These are phyloP conservation scores for Sus cebifrons DNA, from an alignment of 2,797 vertebrate species.

Conservation along the genomic window DNA sequence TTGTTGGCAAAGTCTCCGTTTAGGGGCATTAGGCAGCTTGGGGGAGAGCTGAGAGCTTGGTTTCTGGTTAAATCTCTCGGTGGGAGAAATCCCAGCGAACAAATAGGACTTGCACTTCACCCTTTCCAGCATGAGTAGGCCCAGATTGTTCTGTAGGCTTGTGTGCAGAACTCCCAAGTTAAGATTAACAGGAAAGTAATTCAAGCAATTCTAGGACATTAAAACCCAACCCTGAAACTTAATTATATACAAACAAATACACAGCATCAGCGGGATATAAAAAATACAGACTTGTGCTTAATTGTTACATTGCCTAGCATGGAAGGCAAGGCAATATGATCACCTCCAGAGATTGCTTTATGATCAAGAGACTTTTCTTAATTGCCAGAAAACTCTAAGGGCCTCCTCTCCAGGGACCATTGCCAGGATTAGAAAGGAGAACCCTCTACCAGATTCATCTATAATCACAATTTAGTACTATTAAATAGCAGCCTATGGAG, in stretches of 20 bases:
- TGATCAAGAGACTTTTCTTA: conserved; percentile 35
- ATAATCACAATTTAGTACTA: conserved; percentile 7
- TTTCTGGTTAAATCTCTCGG: neutral
- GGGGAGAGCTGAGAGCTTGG: neutral
- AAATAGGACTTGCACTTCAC: neutral
- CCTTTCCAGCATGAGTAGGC: neutral
- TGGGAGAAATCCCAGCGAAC: neutral
- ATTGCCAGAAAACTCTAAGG: conserved; percentile 22
- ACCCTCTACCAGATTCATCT: neutral
- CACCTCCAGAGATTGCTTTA: neutral
- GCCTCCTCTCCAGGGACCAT: neutral
- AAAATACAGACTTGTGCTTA: conserved; percentile 8
- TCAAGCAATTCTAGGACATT: neutral
- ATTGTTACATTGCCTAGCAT: neutral
- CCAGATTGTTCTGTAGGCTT: neutral
- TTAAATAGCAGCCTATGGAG: neutral
- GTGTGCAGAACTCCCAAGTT: neutral
- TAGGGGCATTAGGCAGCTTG: neutral
- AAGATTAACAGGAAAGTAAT: neutral
- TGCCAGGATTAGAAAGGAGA: neutral
- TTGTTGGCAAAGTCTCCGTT: neutral
- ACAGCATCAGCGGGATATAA: neutral
- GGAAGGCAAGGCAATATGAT: neutral
- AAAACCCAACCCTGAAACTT: neutral
- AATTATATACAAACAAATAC: neutral